Conservation (phyloP, 2,113 vertebrate species). For the Scytalopus superciliaris region DNA sequence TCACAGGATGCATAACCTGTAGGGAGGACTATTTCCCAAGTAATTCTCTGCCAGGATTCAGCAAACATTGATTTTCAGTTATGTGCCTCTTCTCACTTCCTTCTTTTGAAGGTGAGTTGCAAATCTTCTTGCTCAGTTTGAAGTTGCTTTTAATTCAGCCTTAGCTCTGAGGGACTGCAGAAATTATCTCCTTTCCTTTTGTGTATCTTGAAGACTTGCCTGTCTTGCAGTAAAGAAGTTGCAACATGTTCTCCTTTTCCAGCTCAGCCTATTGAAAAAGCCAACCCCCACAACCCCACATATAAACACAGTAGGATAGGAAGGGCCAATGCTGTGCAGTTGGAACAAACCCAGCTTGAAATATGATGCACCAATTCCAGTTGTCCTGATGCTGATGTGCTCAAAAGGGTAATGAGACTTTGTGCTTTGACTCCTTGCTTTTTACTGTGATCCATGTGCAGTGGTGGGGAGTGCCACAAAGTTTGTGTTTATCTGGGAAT, state of each 20-base stretch:
- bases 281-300: too few relatives aligned
- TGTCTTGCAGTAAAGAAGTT: neutral
- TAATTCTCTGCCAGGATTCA: neutral
- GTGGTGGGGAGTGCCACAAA: neutral
- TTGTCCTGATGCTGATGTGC: neutral
- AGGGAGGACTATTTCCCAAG: neutral
- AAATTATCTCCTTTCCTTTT: neutral
- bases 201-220: fast-evolving
- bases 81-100: neutral
- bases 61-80: neutral
- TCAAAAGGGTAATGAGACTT: neutral
- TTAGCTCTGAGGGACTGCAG: neutral
- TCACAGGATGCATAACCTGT: neutral
- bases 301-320: neutral
- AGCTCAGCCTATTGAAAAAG: neutral
- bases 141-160: neutral
- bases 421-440: neutral
- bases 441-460: neutral
- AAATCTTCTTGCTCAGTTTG: neutral
- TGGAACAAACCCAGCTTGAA: neutral
- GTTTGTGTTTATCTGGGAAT: neutral
- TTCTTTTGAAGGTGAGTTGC: neutral
- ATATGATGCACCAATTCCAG: neutral
- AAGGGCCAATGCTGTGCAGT: neutral
- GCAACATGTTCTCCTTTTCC: neutral